These are phyloP conservation scores for Calliscelio sp. DNA, from an alignment of 2,888 invertebrate species.

Conservation along the genomic window DNA sequence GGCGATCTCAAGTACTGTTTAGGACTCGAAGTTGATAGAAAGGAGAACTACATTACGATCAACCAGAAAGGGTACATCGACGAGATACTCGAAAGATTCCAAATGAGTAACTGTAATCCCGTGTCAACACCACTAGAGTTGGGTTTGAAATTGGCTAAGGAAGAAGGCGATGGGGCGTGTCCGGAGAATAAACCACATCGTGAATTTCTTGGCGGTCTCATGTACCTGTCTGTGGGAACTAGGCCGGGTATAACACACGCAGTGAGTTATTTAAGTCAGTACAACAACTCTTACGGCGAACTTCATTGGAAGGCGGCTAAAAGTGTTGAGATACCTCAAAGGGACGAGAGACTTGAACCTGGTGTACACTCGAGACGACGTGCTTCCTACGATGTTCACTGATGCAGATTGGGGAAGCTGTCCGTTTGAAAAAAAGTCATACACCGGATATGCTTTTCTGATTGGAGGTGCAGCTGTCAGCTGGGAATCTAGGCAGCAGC, in stretches of 20 bases:
- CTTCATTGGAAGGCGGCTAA: slow-evolving; percentile 67
- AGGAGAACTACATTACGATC: slow-evolving; percentile 29
- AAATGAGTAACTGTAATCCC: slow-evolving; percentile 66
- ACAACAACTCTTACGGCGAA: slow-evolving; percentile 47
- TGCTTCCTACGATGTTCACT: slow-evolving; percentile 31
- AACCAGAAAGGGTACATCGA: slow-evolving; percentile 52
- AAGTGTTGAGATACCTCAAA: neutral
- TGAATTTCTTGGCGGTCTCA: slow-evolving; percentile 62
- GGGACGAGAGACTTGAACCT: slow-evolving; percentile 45
- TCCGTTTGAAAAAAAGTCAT: slow-evolving; percentile 57
- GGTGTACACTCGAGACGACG: neutral
- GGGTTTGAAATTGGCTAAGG: slow-evolving; percentile 27
- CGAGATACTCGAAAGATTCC: slow-evolving; percentile 46
- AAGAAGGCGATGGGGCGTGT: neutral
- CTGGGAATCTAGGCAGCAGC: slow-evolving; percentile 34
- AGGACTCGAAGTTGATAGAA: slow-evolving; percentile 45
- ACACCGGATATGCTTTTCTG: slow-evolving; percentile 57
- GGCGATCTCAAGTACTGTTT: neutral
- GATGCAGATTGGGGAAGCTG: slow-evolving; percentile 74
- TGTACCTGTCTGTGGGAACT: slow-evolving; percentile 21
- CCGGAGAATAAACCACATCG: slow-evolving; percentile 48
- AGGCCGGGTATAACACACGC: slow-evolving; percentile 14
- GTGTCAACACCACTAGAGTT: slow-evolving; percentile 65
- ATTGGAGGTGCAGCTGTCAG: slow-evolving; percentile 5
- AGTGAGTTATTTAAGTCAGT: slow-evolving; percentile 55